Evolutionary conservation across 64 coral and sea anemone genomes (phyloP), one percentile per base, ranked within the genome.

Genomic region (Orbicella faveolata): DNA sequence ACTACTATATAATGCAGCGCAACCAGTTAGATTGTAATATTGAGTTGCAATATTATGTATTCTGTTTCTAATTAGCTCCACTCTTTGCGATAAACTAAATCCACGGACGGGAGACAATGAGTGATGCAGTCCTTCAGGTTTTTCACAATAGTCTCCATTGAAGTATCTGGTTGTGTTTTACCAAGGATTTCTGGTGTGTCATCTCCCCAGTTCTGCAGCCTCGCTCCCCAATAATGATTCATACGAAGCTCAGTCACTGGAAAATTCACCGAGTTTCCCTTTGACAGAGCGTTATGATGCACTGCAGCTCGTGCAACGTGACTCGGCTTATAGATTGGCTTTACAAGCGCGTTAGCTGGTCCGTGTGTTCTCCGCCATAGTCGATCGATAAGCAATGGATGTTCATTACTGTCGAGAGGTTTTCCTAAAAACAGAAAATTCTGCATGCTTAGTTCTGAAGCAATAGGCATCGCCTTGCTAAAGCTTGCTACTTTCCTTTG

Each of bases 361-460:
- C 81, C 73, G 12, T 78, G 91, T 13, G 91, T 93, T 41, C 95
- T 63, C 16, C 95, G 83, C 61, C 73, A 83, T 11, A 96, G 54
- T 44, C 95, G 88, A 23, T 89, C 95, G 34, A 90, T 63, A 9
- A 96, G 72, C 9, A 93, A 30, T 2, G 88, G 88, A 8, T 93
- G 81, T 33, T 20, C 70, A 16, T 20, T 76, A 81, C 83, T 83
- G 36, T 88, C 77, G 2, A 96, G 63, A 16, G 95, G 95, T 90
- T 96, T 93, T 59, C 95, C 95, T 17, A 90, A 77, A 81, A 96
- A 96, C 9, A 90, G 78, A 26, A 82, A 96, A 76, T 96, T 96
- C 44, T 90, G 83, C 83, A 96, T 87, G 13, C 76, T 90, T 57
- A 96, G 73, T 53, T 96, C 91, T 19, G 88, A 90, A 61, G 90